Base-by-base conservation (phyloP, 2,797 vertebrate species). In the Eulemur rubriventer region DNA sequence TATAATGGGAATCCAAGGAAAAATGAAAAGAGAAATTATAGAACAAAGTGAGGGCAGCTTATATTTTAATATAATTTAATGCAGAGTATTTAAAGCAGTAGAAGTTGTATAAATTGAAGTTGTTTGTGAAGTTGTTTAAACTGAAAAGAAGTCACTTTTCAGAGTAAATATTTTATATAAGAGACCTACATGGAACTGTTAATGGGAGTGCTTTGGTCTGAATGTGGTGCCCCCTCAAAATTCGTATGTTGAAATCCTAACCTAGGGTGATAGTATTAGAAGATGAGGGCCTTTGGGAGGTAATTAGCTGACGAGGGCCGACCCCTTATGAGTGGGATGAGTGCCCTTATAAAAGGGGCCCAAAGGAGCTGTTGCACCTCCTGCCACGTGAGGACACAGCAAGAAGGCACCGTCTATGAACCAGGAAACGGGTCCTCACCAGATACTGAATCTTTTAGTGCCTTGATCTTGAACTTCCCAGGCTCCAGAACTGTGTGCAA, bases 51-150 rank as follows among this genome's bases (percentile, higher is more conserved):
- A 93, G 57, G 4, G 28, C 28, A 50, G 33, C 4, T 84, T 93
- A 43, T 38, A 78, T 95, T 93, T 93, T 85, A 89, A 69, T 78
- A 2, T 88, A 67, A 72, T 94, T 61, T 94, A 75, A 52, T 38
- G 20, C 48, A 46, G 55, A 89, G 35, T 96, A 69, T 4, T 67
- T 52, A 78, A 69, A 79, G 9, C 55, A 59, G 52, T 67, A 63
- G 9, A 65, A 65, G 5, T 85, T 95, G n/a, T 61, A 61, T 80
- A 75, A 89, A 43, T 55, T 61, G 28, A 73, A 93, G 26, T 73
- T 69, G 61, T 67, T 83, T 52, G 82, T 61, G 14, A 73, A 93
- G 26, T 73, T 70, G 61, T 67, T 84, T 52, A 89, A 50, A 26
- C 35, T 52, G n/a, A 65, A 76, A 86, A 87, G 38, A 67, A 91